Evolutionary conservation across 2,113 vertebrate species (phyloP), one percentile per base, ranked within the genome.

Genomic region (Melanostigma gelatinosum): DNA sequence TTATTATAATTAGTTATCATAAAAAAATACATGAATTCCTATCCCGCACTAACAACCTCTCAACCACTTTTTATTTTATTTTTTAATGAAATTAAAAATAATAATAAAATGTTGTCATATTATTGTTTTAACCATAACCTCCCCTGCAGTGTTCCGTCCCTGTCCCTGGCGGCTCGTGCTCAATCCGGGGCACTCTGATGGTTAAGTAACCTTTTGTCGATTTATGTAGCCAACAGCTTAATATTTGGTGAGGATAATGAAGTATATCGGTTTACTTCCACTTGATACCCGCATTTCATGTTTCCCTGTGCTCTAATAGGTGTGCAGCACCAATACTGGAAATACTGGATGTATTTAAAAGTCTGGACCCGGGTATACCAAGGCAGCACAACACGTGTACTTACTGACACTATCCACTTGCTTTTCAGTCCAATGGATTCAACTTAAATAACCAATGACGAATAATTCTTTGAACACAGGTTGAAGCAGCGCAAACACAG

Each of bases 371-470:
- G 0, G 1, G 24, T 60, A 9, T 13, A 73, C 4, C 3, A 32
- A n/a, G 11, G 8, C 20, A 27, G 20, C 15, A 50, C 9, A 6
- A 27, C 5, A 46, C 58, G 38, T 0, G 1, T 11, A 54, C 44
- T 6, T 27, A 10, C 8, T 29, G 60, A 32, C 50, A 40, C 7
- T 16, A 70, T 61, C 22, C 68, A 9, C 20, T 36, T 70, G 54
- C 61, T 83, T 77, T 70, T 67, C 60, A 80, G 18, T 66, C 50
- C 13, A 27, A 3, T 15, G 34, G 61, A 72, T 79, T 70, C 48
- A 71, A n/a, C 69, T 52, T 29, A 74, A 72, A 57, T 40, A 52
- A 46, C 11, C 9, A n/a, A 12, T 13, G 48, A 73, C 1, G 8
- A 61, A 62, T 50, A 36, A 29, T 32, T 55, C 22, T 71, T 38